These are phyloP conservation scores for Saguinus imperator DNA, from an alignment of 2,113 vertebrate genomes.

Conservation along the genomic window DNA sequence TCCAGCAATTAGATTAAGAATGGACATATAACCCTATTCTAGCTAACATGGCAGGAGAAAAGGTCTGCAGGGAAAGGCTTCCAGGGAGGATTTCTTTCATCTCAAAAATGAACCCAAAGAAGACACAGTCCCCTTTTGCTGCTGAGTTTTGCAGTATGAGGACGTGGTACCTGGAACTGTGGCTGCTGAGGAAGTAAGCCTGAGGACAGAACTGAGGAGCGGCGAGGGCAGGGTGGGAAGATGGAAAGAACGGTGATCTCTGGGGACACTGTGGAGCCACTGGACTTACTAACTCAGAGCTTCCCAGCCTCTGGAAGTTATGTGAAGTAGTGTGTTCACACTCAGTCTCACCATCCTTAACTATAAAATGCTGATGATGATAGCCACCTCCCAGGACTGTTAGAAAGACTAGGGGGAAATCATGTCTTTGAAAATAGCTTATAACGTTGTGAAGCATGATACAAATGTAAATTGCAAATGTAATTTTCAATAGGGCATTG, in stretches of 20 bases:
- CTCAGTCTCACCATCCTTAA: neutral
- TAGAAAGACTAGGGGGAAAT: neutral
- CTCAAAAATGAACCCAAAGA: neutral
- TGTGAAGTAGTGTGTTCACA: neutral
- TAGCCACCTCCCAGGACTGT: neutral
- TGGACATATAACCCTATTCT: neutral
- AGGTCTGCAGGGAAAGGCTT: neutral
- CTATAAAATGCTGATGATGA: neutral
- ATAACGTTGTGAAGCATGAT: neutral
- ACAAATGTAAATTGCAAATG: neutral
- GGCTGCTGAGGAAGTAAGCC: neutral
- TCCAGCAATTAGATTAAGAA: neutral
- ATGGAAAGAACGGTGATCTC: neutral
- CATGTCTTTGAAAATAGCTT: neutral
- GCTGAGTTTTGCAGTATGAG: neutral
- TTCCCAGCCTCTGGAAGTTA: neutral
- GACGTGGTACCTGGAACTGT: neutral
- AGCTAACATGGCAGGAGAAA: neutral
- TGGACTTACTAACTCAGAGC: neutral
- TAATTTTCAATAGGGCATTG: neutral
- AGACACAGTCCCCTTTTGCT: neutral
- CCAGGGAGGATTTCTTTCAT: neutral
- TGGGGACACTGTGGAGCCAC: accelerated
- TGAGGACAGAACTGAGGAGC: no score
- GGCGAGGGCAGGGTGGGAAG: neutral